A percentile compares a stretch with the other conserved stretches of the same genome.
These are phyloP conservation scores for Strix aluco DNA, from an alignment of 2,113 vertebrate genomes.

Conservation along the genomic window DNA sequence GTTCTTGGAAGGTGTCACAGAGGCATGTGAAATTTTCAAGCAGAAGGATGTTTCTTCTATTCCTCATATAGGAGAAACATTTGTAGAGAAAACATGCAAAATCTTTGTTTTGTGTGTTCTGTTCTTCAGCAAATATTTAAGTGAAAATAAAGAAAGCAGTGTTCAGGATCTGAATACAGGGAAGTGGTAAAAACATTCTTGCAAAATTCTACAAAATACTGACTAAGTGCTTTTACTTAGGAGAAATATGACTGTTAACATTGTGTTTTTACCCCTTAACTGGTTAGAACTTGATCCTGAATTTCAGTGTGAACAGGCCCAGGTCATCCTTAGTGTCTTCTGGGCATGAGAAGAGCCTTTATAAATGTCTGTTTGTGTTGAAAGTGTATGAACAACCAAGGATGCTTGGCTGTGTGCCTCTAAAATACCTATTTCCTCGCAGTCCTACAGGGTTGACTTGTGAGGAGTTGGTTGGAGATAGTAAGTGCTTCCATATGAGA, in stretches of 20 bases:
- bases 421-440: background rate
- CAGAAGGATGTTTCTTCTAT: background rate
- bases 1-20: background rate
- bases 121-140: background rate
- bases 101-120: background rate
- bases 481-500: background rate
- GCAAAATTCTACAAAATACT: background rate
- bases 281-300: background rate
- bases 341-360: background rate
- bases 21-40: background rate
- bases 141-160: background rate
- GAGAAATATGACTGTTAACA: background rate
- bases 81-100: background rate
- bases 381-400: background rate
- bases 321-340: background rate
- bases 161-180: background rate
- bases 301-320: background rate
- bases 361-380: background rate
- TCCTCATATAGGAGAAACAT: background rate
- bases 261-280: background rate
- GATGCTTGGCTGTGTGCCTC: fast-evolving
- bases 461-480: background rate
- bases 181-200: background rate
- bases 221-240: background rate
- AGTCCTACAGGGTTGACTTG: background rate